A percentile compares a stretch with the other conserved stretches of the same genome.
Evolutionary conservation across 1,140 invertebrate genomes (phyloP).

Genomic region (Aphis craccivora): DNA sequence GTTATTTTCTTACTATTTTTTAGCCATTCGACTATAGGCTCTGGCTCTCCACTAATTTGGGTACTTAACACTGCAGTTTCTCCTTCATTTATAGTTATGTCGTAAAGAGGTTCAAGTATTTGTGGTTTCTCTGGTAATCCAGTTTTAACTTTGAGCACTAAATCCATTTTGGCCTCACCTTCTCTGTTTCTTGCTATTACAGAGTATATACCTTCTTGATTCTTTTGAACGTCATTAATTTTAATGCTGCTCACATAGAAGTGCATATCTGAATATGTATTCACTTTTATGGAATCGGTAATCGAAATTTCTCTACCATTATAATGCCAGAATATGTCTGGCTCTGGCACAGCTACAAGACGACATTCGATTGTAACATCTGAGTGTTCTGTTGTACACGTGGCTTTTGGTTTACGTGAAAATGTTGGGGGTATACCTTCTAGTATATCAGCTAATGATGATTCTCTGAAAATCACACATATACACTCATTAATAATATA

Average conservation of each 20-base stretch:
- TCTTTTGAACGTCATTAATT: constrained; percentile 78
- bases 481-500: neutral
- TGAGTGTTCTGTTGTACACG: constrained; percentile 81
- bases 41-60: constrained; percentile 82
- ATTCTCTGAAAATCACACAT: constrained; percentile 71
- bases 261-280: constrained; percentile 85
- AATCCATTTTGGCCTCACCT: constrained; percentile 84
- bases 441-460: constrained; percentile 86
- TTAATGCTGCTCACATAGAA: constrained; percentile 85
- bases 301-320: constrained; percentile 77
- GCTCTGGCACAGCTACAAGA: constrained; percentile 87
- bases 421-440: constrained; percentile 95
- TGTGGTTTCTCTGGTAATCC: constrained; percentile 78
- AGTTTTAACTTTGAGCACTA: constrained; percentile 84
- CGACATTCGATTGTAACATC: constrained; percentile 84
- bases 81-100: constrained; percentile 77
- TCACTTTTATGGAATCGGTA: constrained; percentile 74
- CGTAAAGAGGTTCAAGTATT: constrained; percentile 80
- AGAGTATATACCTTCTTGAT: constrained; percentile 83
- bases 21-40: constrained; percentile 80
- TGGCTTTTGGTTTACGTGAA: constrained; percentile 83
- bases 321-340: constrained; percentile 84
- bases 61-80: constrained; percentile 78
- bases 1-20: constrained; percentile 77
- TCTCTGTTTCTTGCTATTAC: constrained; percentile 87